Conservation (phyloP, 2,888 invertebrate genomes). For the Muscina levida region DNA sequence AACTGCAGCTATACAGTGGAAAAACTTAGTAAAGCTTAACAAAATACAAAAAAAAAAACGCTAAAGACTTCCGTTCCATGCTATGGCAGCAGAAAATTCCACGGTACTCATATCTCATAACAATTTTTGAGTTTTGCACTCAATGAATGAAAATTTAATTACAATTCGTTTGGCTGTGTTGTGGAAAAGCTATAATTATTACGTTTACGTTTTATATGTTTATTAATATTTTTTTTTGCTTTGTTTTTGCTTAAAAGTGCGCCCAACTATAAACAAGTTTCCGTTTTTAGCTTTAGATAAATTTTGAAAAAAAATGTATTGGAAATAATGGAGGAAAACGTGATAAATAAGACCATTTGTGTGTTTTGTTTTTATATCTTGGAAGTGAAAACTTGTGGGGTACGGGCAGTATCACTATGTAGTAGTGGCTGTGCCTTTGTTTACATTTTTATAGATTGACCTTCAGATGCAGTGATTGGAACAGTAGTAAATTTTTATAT, state of each 20-base stretch:
- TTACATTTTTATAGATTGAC: too few species aligned
- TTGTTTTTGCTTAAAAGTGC: neutral
- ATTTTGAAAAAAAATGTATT: too few species aligned
- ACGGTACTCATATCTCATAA: neutral
- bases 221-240: too few species aligned
- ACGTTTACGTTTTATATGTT: neutral
- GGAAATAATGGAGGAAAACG: too few species aligned
- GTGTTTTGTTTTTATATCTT: too few species aligned
- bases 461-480: too few species aligned
- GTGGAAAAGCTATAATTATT: neutral
- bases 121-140: neutral
- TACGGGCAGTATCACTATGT: too few species aligned
- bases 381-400: too few species aligned
- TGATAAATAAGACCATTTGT: too few species aligned
- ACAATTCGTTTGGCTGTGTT: neutral
- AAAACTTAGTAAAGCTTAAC: neutral
- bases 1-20: neutral
- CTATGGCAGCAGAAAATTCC: neutral
- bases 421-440: too few species aligned
- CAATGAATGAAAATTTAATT: slow-evolving; percentile 1
- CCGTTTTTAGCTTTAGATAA: neutral
- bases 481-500: too few species aligned
- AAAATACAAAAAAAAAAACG: neutral
- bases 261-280: neutral
- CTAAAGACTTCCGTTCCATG: neutral